phyloP scores from a whole-genome alignment of 2,888 invertebrate genomes.

The Drosophila seclusa region DNA sequence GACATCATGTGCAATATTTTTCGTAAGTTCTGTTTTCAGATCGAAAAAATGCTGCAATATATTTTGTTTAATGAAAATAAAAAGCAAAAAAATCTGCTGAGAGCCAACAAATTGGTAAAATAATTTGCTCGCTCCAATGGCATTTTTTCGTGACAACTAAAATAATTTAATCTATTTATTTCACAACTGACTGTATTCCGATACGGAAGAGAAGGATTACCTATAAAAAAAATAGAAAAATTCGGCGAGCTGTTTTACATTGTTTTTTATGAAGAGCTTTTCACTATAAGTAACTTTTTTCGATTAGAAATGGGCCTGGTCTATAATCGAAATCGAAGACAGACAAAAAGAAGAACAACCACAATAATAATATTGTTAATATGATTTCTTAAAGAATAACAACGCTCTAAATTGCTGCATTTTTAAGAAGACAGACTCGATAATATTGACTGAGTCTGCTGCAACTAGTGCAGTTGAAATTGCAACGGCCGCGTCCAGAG shows the following conservation, averaged over 20 bases:
- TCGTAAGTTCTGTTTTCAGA: not conserved
- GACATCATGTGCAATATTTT: slow-evolving; percentile 32
- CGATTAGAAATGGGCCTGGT: not conserved
- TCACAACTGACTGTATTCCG: not conserved
- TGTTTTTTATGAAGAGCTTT: not conserved
- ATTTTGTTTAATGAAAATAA: not conserved
- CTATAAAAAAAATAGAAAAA: not conserved
- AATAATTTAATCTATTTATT: not conserved
- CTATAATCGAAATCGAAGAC: slow-evolving; percentile 31
- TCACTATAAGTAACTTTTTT: not conserved
- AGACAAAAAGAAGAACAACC: slow-evolving; percentile 6
- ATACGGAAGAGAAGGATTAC: not conserved
- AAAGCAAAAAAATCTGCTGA: not conserved
- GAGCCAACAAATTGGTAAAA: not conserved
- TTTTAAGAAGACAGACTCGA: slow-evolving; percentile 50
- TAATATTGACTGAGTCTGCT: slow-evolving; percentile 36
- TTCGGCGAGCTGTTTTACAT: not conserved
- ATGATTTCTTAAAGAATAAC: not conserved
- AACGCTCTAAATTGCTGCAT: slow-evolving; percentile 23
- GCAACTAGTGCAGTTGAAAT: slow-evolving; percentile 28
- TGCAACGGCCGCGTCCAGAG: slow-evolving; percentile 41
- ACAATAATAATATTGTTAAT: not conserved
- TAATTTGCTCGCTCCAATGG: not conserved
- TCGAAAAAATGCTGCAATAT: not conserved
- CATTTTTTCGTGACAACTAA: not conserved